Evolutionary conservation across 2,888 invertebrate genomes (phyloP).

Genomic region (Carabus problematicus): DNA sequence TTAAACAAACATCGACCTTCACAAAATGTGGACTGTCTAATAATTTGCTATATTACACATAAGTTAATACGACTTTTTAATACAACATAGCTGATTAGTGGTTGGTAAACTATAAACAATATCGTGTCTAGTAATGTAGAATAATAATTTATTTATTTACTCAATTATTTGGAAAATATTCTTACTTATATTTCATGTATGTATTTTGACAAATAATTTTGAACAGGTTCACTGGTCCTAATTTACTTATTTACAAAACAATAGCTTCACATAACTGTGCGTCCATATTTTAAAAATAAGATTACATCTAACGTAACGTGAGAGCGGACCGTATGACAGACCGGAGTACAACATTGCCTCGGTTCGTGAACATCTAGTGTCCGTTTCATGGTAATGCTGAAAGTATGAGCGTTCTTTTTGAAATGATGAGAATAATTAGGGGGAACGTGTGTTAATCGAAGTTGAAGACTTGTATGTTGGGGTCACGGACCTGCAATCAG

Average conservation of each 20-base stretch:
- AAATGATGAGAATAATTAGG: slow-evolving; percentile 12
- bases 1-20: slow-evolving; percentile 17
- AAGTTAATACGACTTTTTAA: too few relatives aligned
- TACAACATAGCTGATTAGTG: too few relatives aligned
- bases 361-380: slow-evolving; percentile 14
- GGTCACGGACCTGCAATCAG: slow-evolving; percentile 12
- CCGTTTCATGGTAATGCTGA: slow-evolving; percentile 9
- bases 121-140: too few relatives aligned
- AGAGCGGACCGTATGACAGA: slow-evolving; percentile 1
- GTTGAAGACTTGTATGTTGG: not conserved
- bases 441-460: not conserved
- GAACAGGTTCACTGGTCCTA: not conserved
- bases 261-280: not conserved
- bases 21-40: not conserved
- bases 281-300: not conserved
- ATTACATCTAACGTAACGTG: slow-evolving; percentile 11
- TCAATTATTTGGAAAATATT: too few relatives aligned
- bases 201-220: not conserved
- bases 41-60: too few relatives aligned
- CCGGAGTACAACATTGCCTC: not conserved
- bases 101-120: too few relatives aligned
- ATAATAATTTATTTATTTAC: too few relatives aligned
- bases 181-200: too few relatives aligned
- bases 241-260: not conserved
- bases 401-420: slow-evolving; percentile 10